These are phyloP conservation scores for Herminia tarsipennalis DNA, from an alignment of 2,888 invertebrate species.

Conservation along the genomic window DNA sequence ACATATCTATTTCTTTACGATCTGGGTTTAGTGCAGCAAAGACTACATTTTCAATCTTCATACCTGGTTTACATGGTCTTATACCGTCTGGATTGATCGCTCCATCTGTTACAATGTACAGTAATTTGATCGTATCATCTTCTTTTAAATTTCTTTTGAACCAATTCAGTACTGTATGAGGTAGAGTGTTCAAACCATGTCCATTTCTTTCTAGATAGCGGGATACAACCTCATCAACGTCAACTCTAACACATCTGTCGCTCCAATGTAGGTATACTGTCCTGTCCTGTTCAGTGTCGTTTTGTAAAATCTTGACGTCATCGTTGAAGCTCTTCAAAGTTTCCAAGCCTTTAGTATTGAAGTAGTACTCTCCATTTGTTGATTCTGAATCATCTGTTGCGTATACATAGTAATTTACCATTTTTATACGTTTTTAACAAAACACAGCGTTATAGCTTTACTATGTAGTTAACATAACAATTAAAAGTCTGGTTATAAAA, in stretches of 20 bases:
- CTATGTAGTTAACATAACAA: no score
- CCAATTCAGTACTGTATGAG: not conserved
- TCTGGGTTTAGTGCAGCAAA: not conserved
- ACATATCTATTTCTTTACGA: not conserved
- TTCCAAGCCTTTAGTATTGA: not conserved
- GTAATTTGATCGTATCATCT: not conserved
- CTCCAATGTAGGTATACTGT: conserved; percentile 5
- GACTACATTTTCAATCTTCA: not conserved
- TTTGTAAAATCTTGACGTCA: not conserved
- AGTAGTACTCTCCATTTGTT: not conserved
- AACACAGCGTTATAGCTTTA: no score
- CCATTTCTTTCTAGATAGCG: not conserved
- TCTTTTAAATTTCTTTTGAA: not conserved
- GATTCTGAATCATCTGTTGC: conserved; percentile 1
- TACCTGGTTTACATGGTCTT: not conserved
- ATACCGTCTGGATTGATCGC: not conserved
- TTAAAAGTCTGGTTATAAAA: no score
- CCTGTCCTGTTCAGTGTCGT: not conserved
- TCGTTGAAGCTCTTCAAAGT: not conserved
- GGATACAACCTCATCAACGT: not conserved
- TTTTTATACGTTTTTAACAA: conserved; percentile 11
- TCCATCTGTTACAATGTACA: conserved; percentile 1
- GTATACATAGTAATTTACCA: conserved; percentile 2
- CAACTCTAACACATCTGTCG: not conserved
- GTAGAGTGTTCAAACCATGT: not conserved